These are phyloP conservation scores for Argyresthia goedartella DNA, from an alignment of 2,888 invertebrate species.

Conservation along the genomic window DNA sequence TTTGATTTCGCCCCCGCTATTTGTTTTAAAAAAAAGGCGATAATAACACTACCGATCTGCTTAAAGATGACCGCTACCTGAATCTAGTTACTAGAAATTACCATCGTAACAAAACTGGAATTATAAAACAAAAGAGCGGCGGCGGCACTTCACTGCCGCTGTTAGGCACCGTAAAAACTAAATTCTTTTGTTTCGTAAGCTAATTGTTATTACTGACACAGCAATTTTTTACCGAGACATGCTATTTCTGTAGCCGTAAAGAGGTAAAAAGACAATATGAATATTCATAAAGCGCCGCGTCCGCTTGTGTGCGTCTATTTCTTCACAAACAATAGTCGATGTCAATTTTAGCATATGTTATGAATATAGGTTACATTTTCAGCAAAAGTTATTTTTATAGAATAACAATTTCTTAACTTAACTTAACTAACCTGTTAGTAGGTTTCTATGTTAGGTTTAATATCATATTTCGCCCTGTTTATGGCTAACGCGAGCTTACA, in stretches of 20 bases:
- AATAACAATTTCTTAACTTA: too few species aligned
- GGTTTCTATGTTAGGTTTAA: too few species aligned
- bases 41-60: neutral
- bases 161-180: conserved; percentile 30
- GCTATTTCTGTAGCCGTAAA: conserved; percentile 50
- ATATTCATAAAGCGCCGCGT: conserved; percentile 30
- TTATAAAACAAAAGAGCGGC: neutral
- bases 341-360: too few species aligned
- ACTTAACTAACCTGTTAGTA: too few species aligned
- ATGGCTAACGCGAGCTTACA: too few species aligned
- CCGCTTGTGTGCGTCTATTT: conserved; percentile 5
- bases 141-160: neutral
- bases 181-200: conserved; percentile 43
- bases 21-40: neutral
- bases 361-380: too few species aligned
- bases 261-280: conserved; percentile 42
- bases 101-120: neutral
- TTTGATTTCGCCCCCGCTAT: neutral
- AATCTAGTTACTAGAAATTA: neutral
- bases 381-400: too few species aligned
- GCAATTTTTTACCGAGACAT: conserved; percentile 56
- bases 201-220: conserved; percentile 46
- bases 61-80: neutral
- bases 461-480: too few species aligned
- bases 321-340: conserved; percentile 3